Evolutionary conservation across 2,888 invertebrate genomes (phyloP), one percentile per base, ranked within the genome.

Genomic region (Blastobasis adustella): DNA sequence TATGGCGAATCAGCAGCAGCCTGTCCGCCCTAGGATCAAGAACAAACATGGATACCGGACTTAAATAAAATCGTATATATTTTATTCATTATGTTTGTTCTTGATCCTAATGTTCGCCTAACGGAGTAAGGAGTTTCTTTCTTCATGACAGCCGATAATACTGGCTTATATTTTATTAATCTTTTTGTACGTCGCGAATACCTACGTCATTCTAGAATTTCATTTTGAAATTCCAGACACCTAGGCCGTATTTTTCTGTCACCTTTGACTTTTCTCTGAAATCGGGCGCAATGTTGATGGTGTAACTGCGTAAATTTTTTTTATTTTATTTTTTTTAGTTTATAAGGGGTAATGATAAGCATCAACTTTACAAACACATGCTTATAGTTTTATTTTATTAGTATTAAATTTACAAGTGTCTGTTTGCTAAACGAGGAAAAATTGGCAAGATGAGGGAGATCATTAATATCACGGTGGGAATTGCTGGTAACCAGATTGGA

Each of bases 381-480:
- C 77, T 50, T 75, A 63, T 70, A 67, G 57, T 59, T 65, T 67
- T 67, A 70, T 61, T 65, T 66, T 9, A 42, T 23, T 23, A 23
- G 23, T 23, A 23, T 23, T 23, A 79, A 86, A 84, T 86, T 82
- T 66, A 69, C 80, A 76, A 85, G 84, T 84, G 63, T 58, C 63
- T 56, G 58, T 54, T 37, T n/a, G 5, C 23, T 23, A 23, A 23
- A 36, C 50, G 52, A 55, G 23, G 39, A 10, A 10, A 78, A 79
- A 77, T 80, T 80, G 46, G 54, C 77, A 90, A 88, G 79, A 94
- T 94, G 94, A 91, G 94, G 79, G 94, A 94, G 86, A 94, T 94
- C 71, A 92, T 94, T 59, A 93, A 93, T 69, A 85, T 94, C 61
- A 94, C 94, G 83, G 93, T 91, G 64, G 94, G 94, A 65, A 93